Base-by-base conservation (phyloP, 2,888 invertebrate genomes). In the Bombylius major region DNA sequence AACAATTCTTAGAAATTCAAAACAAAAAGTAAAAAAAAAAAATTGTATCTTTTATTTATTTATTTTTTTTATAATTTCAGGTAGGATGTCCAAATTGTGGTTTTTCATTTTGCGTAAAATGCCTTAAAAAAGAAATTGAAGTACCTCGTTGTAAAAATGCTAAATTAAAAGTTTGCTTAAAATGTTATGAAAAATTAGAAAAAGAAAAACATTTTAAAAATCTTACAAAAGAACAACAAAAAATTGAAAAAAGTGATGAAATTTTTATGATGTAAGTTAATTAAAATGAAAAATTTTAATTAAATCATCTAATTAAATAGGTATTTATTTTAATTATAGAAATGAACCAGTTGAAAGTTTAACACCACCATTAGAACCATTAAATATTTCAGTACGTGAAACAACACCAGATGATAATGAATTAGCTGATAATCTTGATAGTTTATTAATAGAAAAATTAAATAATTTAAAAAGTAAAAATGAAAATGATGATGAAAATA, bases 81-180 rank as follows among this genome's bases (percentile, higher is more conserved):
- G 79, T 82, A 75, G 90, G 87, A 31, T 93, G 92, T 70, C 84
- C 88, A 47, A 81, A 80, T 65, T 93, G 92, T 75, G 89, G 89
- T 39, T 85, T 86, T 73, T 86, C 89, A 50, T 89, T 84, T 73
- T 93, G 92, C 70, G 81, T 80, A 58, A 89, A 86, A 71, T 93
- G 92, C 70, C 75, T 92, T 51, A 82, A 82, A 62, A 80, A 86
- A 64, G 86, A 86, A 72, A 76, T 81, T 58, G 79, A 80, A 64
- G 73, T 89, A 57, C 78, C 84, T 11, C 82, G 82, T 67, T 76
- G 80, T 6, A 64, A 62, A 12, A 78, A 80, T 62, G 75, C 77
- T 50, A 80, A 82, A 65, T 78, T 80, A 54, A 84, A 83, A 72
- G 87, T 89, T 51, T 84, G 84, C 65, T 75, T 78, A 59, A 76